Percentiles rank a stretch among this genome's conserved stretches.
phyloP scores from a whole-genome alignment of 2,113 vertebrate species.

The Ranitomeya variabilis region DNA sequence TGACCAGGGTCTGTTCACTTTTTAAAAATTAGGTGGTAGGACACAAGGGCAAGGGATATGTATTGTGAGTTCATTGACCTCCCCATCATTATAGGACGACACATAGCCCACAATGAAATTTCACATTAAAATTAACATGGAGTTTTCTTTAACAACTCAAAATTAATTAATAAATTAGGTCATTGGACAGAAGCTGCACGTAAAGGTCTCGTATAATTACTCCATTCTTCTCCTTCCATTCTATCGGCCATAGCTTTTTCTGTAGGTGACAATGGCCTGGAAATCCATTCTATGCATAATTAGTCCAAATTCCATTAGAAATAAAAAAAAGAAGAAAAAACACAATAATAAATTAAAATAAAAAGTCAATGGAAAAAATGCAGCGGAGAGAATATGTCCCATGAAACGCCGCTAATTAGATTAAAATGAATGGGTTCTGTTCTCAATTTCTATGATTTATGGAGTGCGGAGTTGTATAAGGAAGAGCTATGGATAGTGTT shows the following conservation, averaged over 20 bases:
- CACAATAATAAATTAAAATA: conserved; percentile 7
- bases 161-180: too few species aligned
- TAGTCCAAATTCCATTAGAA: not conserved
- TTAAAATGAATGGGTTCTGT: not conserved
- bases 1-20: too few species aligned
- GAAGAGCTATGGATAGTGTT: not conserved
- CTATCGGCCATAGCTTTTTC: not conserved
- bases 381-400: not conserved
- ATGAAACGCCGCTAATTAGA: not conserved
- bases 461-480: not conserved
- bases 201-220: not conserved
- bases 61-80: too few species aligned
- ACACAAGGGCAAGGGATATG: too few species aligned
- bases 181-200: not conserved
- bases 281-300: not conserved
- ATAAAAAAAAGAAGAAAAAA: not conserved
- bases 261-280: not conserved
- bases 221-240: not conserved
- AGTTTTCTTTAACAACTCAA: too few species aligned
- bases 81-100: too few species aligned
- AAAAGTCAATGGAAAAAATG: not conserved
- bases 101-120: too few species aligned
- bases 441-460: conserved; percentile 14
- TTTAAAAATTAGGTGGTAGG: too few species aligned
- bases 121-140: too few species aligned